These are phyloP conservation scores for Alviniconcha strummeri DNA, from an alignment of 2,888 invertebrate genomes.

Conservation along the genomic window DNA sequence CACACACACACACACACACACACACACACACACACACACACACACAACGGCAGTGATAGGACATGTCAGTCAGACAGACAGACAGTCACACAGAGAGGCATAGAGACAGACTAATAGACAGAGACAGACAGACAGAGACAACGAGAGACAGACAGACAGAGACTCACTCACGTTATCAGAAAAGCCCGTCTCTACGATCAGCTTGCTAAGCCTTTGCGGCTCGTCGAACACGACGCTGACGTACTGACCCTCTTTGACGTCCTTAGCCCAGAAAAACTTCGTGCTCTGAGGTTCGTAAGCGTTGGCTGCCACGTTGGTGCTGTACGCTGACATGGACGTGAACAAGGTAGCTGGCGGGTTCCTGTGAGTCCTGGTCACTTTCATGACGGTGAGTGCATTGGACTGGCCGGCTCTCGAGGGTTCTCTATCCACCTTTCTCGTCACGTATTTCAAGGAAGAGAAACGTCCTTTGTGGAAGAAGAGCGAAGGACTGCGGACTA, in stretches of 20 bases:
- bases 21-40: no score
- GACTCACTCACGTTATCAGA: neutral
- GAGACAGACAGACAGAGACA: neutral
- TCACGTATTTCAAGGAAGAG: slow-evolving; percentile 25
- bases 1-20: no score
- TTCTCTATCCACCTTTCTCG: neutral
- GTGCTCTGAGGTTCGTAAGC: slow-evolving; percentile 56
- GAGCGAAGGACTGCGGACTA: neutral
- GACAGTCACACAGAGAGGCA: neutral
- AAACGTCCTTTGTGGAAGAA: slow-evolving; percentile 31
- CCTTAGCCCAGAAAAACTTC: slow-evolving; percentile 49
- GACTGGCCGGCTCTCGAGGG: no score
- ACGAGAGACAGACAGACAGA: neutral
- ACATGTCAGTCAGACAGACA: neutral
- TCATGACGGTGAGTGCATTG: no score
- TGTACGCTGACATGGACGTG: slow-evolving; percentile 66
- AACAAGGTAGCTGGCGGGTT: slow-evolving; percentile 70
- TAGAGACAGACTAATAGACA: neutral
- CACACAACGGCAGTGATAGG: no score
- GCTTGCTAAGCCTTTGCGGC: slow-evolving; percentile 44
- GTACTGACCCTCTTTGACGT: slow-evolving; percentile 37
- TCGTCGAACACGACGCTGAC: slow-evolving; percentile 45
- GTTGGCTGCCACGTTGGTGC: slow-evolving; percentile 62
- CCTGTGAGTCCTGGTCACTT: neutral
- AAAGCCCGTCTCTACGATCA: slow-evolving; percentile 50